Percentiles rank a stretch among this genome's conserved stretches.
These are phyloP conservation scores for Bufo gargarizans DNA, from an alignment of 2,113 vertebrate species.

Conservation along the genomic window DNA sequence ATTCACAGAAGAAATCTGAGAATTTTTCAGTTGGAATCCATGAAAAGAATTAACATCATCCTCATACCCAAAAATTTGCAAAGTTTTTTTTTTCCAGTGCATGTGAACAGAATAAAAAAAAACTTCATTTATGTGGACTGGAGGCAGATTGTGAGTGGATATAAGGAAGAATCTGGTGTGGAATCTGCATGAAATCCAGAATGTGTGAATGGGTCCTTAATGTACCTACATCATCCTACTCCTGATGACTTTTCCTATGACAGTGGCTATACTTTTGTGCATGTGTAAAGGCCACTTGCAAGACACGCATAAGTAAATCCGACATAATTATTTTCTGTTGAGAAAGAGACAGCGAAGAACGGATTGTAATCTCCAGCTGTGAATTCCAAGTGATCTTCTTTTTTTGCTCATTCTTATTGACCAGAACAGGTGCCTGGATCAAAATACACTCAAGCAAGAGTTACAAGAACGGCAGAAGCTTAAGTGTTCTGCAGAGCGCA, in stretches of 20 bases:
- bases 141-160: too few relatives aligned
- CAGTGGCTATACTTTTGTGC: not conserved
- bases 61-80: too few relatives aligned
- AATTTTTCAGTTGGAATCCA: too few relatives aligned
- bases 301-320: not conserved
- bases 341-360: not conserved
- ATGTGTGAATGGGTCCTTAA: not conserved
- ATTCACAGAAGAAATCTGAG: too few relatives aligned
- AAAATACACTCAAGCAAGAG: conserved; percentile 25
- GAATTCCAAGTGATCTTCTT: conserved; percentile 13
- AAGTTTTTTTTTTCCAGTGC: too few relatives aligned
- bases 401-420: conserved; percentile 37
- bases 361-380: not conserved
- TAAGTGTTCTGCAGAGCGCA: conserved; percentile 36
- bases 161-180: too few relatives aligned
- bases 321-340: not conserved
- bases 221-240: not conserved
- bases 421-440: conserved; percentile 44
- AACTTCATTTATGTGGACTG: too few relatives aligned
- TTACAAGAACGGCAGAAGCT: conserved; percentile 38
- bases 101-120: too few relatives aligned
- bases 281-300: not conserved
- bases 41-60: too few relatives aligned
- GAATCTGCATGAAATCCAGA: too few relatives aligned
- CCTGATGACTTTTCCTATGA: not conserved